Evolutionary conservation across 2,113 vertebrate species (phyloP), one percentile per base, ranked within the genome.

Genomic region (Tichodroma muraria): DNA sequence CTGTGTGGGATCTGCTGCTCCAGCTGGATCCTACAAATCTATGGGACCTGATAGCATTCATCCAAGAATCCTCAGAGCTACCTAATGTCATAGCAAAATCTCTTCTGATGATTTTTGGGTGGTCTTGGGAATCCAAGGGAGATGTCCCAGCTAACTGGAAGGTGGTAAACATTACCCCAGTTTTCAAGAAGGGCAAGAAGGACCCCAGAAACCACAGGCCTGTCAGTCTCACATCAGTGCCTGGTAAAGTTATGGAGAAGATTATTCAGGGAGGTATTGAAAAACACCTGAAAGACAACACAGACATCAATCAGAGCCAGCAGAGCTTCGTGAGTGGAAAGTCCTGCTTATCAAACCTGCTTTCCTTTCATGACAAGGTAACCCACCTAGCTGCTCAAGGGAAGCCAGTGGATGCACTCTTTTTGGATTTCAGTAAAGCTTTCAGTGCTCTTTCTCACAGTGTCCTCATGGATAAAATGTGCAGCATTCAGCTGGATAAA

Each of bases 381-480:
- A 40, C 40, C 40, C 13, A 40, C 40, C 40, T 15, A n/a, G n/a
- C n/a, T 44, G 37, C 61, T 13, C 20, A 44, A 37, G 8, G 45
- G 25, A 71, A 61, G 25, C 31, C 45, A 35, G 37, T 25, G 2
- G 6, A 6, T 21, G 31, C 7, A 35, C 4, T 35, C 3, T 8
- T 59, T 50, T 35, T 60, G 31, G 24, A 70, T 30, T 44, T 31
- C 31, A 71, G 45, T 6, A 42, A 42, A 71, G 6, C 15, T 35
- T 70, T 52, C 8, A 12, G 4, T n/a, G 2, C 0, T 20, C 3
- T 65, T 8, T 56, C 30, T n/a, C 42, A 0, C 6, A 31, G 4
- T 6, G 60, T 19, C 24, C 12, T 42, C 42, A 4, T 13, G 56
- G 54, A 50, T 6, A 42, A 42, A 50, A 42, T 8, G 7, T 70